phyloP scores from a whole-genome alignment of 2,113 vertebrate genomes.

The Solenodon paradoxus region DNA sequence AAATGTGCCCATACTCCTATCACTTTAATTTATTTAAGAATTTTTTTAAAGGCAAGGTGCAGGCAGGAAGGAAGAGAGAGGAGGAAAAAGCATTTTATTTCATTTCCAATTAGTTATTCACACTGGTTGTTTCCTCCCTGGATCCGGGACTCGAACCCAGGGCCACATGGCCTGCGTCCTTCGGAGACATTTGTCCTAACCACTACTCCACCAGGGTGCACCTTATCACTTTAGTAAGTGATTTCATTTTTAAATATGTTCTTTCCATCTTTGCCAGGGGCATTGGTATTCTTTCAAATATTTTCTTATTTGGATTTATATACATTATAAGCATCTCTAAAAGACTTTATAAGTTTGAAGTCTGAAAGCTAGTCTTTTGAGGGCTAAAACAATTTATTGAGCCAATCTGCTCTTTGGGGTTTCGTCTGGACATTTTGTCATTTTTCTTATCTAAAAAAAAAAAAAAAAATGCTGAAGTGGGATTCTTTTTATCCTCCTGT shows the following conservation, averaged over 20 bases:
- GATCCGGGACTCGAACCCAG: too few species aligned
- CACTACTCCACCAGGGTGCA: too few species aligned
- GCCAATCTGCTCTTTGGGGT: background rate
- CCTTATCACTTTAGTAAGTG: too few species aligned
- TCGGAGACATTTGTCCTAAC: too few species aligned
- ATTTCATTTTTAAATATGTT: background rate
- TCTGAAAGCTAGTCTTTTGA: background rate
- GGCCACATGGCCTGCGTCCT: too few species aligned
- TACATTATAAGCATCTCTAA: slow-evolving; percentile 26
- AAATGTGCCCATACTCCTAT: background rate
- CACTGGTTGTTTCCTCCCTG: too few species aligned
- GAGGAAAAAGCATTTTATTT: too few species aligned
- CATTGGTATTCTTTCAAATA: background rate
- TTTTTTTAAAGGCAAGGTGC: too few species aligned
- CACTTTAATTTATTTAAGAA: slow-evolving; percentile 43
- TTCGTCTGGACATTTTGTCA: background rate
- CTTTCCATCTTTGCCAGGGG: background rate
- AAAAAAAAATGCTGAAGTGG: background rate
- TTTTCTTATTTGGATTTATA: slow-evolving; percentile 34
- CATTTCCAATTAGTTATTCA: too few species aligned
- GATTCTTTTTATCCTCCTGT: background rate
- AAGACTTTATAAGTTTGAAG: background rate
- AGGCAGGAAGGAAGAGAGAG: too few species aligned
- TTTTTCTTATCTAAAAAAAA: background rate
- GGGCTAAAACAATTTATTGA: background rate